Evolutionary conservation across 2,888 invertebrate genomes (phyloP).

Genomic region (Falcaria lacertinaria): DNA sequence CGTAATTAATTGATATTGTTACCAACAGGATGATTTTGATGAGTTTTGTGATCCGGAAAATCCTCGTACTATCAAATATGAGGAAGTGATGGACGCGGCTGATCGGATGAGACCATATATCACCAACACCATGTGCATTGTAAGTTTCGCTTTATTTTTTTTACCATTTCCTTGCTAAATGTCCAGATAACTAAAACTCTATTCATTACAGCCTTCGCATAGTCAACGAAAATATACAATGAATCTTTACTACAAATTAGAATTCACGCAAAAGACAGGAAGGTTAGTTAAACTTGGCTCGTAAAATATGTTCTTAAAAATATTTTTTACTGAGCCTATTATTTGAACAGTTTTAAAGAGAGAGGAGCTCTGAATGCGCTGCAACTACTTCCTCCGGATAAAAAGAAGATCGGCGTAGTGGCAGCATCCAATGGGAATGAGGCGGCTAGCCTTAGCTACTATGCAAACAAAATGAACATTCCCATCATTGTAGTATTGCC

Average conservation of each 20-base stretch:
- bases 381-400: conserved; percentile 75
- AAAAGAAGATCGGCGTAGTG: conserved; percentile 82
- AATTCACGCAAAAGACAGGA: conserved; percentile 45
- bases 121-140: conserved; percentile 45
- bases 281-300: conserved; percentile 31
- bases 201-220: conserved; percentile 47
- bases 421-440: conserved; percentile 87
- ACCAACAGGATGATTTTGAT: conserved; percentile 59
- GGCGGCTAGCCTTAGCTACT: conserved; percentile 83
- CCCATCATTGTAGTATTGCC: conserved; percentile 86
- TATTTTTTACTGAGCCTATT: not conserved
- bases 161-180: no score
- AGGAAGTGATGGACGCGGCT: conserved; percentile 45
- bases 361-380: conserved; percentile 84
- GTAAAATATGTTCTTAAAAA: not conserved
- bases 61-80: conserved; percentile 44
- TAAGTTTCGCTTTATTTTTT: conserved; percentile 37
- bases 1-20: conserved; percentile 7
- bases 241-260: conserved; percentile 45
- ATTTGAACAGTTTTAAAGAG: conserved; percentile 82
- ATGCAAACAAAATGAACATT: conserved; percentile 79
- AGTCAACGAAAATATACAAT: conserved; percentile 43
- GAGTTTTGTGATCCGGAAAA: conserved; percentile 62
- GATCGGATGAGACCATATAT: conserved; percentile 33
- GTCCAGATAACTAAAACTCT: not conserved